A percentile compares a stretch with the other conserved stretches of the same genome.
phyloP scores from a whole-genome alignment of 2,888 invertebrate genomes.

The Amitus sp. region DNA sequence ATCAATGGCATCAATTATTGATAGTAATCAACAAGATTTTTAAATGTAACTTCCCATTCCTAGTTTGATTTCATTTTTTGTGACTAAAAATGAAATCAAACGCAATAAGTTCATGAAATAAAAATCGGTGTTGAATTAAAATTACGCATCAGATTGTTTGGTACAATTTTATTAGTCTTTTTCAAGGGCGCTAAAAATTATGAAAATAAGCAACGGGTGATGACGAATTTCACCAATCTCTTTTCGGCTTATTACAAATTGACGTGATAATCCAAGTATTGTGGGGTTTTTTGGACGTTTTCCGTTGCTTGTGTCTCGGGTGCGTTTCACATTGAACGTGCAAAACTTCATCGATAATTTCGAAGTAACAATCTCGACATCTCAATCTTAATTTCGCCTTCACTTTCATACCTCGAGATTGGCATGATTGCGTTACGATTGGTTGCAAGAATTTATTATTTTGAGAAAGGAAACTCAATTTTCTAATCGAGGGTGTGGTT shows the following conservation, averaged over 20 bases:
- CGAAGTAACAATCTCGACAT: constrained; percentile 24
- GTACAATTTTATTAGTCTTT: background rate
- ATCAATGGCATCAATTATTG: too few species aligned
- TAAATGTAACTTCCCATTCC: too few species aligned
- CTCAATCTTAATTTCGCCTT: constrained; percentile 2
- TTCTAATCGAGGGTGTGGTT: too few species aligned
- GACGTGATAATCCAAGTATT: constrained; percentile 11
- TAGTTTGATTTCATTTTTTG: too few species aligned
- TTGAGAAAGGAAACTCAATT: too few species aligned
- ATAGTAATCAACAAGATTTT: too few species aligned
- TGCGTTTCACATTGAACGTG: constrained; percentile 16
- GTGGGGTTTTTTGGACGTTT: constrained; percentile 1
- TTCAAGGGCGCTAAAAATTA: background rate
- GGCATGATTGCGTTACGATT: background rate
- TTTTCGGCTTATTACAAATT: constrained; percentile 1
- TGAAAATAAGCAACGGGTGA: background rate
- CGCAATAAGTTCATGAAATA: too few species aligned
- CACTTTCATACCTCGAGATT: constrained; percentile 18
- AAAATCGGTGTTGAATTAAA: too few species aligned
- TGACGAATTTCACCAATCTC: constrained; percentile 15
- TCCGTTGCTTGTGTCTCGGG: constrained; percentile 21
- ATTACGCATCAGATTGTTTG: too few species aligned
- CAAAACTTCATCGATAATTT: constrained; percentile 19
- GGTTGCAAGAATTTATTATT: constrained; percentile 13
- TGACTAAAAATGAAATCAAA: too few species aligned